phyloP scores from a whole-genome alignment of 2,888 invertebrate genomes.

The Rambutsinella grinnellia region DNA sequence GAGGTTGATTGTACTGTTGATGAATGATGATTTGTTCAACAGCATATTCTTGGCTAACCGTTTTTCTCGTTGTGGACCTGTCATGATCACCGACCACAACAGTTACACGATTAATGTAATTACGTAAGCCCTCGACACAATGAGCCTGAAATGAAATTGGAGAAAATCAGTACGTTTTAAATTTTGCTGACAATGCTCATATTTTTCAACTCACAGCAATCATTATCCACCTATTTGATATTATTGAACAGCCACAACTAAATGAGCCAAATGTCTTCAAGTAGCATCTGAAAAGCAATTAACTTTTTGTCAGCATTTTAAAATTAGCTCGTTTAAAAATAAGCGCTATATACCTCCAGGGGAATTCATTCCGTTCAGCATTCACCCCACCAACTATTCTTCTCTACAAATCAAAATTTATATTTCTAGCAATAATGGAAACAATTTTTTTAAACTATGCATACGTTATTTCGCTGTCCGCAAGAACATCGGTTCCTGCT shows the following conservation, averaged over 20 bases:
- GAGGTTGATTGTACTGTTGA: conserved; percentile 12
- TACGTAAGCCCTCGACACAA: conserved; percentile 35
- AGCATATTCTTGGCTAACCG: conserved; percentile 5
- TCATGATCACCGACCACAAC: conserved; percentile 38
- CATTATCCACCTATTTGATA: conserved; percentile 45
- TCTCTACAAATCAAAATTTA: too few relatives aligned
- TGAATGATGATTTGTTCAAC: conserved; percentile 24
- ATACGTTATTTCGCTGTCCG: too few relatives aligned
- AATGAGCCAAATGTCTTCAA: conserved; percentile 20
- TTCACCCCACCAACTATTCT: too few relatives aligned
- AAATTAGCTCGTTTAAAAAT: too few relatives aligned
- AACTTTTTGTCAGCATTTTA: too few relatives aligned
- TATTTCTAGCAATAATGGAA: too few relatives aligned
- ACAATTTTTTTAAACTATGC: too few relatives aligned
- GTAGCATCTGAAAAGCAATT: conserved; percentile 37
- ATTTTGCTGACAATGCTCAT: background rate
- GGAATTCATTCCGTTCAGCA: too few relatives aligned
- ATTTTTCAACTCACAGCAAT: conserved; percentile 41
- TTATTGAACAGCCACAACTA: conserved; percentile 48
- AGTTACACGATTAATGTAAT: conserved; percentile 2
- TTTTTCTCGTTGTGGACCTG: background rate
- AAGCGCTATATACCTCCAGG: too few relatives aligned
- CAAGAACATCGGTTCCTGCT: too few relatives aligned
- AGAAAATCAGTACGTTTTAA: background rate
- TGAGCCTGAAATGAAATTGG: conserved; percentile 19